Base-by-base conservation (phyloP, 2,797 vertebrate species). In the Lophius americanus region DNA sequence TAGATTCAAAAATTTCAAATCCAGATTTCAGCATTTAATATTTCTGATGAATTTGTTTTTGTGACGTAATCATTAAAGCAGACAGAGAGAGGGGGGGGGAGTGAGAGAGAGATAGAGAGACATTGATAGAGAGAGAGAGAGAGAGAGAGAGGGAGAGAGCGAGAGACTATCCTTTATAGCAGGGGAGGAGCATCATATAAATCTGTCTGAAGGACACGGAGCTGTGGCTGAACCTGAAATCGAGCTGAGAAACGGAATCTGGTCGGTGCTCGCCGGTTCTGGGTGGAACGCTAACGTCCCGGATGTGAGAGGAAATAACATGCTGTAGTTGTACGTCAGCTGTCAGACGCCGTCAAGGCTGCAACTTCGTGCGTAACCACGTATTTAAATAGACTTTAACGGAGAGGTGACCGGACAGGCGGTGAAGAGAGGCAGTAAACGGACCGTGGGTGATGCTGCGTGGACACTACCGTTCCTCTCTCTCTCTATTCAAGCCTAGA, bases 381-480 rank as follows among this genome's bases (percentile, higher is more conserved):
- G 79, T 78, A 76, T 75, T 79, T 72, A 68, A 72, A 82, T 73
- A 9, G 78, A 73, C 78, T 74, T 77, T 69, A 64, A 78, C 66
- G 32, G 69, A 61, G 50, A 54, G 56, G 68, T 41, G 74, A 72
- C 75, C 59, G 76, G 78, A 76, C 83, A 32, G 74, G 70, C 56
- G 61, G 54, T 38, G 78, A 70, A 59, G 75, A 72, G 75, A 79
- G 78, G 72, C 80, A 73, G 74, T 71, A 77, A 78, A 78, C 80
- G 68, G 82, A 73, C 80, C 59, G 82, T 42, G 83, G 80, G 85
- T 84, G 68, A 83, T 81, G 83, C 85, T 75, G 87, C 82, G 75
- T 68, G 88, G 85, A 84, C 87, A 70, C 23, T 23, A 70, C 78
- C 62, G 78, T 10, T 9, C 32, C 62, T 57, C 44, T 81, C 68